These are phyloP conservation scores for Onthophagus taurus DNA, from an alignment of 1,140 invertebrate species.

Conservation along the genomic window DNA sequence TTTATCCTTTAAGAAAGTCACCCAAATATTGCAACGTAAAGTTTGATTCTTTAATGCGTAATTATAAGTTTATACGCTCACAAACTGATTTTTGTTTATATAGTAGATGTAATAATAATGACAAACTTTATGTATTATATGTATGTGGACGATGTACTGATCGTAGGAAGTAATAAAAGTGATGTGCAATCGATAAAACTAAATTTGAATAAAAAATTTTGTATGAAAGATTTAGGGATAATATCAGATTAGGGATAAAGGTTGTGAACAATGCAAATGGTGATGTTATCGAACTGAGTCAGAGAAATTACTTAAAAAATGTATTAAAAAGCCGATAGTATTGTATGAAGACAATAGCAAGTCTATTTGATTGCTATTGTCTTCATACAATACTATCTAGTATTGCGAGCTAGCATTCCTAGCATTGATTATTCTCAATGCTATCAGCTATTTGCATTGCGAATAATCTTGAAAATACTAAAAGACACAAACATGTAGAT, in stretches of 20 bases:
- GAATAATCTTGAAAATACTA: too few relatives aligned
- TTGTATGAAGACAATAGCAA: too few relatives aligned
- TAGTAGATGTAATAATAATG: constrained; percentile 6
- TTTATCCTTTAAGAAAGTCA: constrained; percentile 2
- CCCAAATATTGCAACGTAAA: constrained; percentile 12
- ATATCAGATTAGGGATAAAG: constrained; percentile 15
- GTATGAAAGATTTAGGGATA: constrained; percentile 23
- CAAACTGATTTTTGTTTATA: constrained; percentile 17
- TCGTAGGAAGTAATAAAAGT: background rate
- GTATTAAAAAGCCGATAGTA: constrained; percentile 12
- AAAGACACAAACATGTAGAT: too few relatives aligned
- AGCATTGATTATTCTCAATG: too few relatives aligned
- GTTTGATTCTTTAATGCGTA: constrained; percentile 18
- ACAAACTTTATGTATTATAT: constrained; percentile 15
- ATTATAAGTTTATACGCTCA: constrained; percentile 9
- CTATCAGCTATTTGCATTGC: too few relatives aligned
- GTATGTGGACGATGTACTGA: constrained; percentile 20
- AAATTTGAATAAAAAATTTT: constrained; percentile 11
- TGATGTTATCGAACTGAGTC: constrained; percentile 5
- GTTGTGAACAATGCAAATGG: constrained; percentile 10
- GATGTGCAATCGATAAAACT: background rate
- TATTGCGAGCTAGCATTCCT: too few relatives aligned
- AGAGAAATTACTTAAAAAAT: constrained; percentile 12
- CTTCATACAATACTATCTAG: too few relatives aligned
- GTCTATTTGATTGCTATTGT: too few relatives aligned